These are phyloP conservation scores for Tillus elongatus DNA, from an alignment of 2,888 invertebrate genomes.

Conservation along the genomic window DNA sequence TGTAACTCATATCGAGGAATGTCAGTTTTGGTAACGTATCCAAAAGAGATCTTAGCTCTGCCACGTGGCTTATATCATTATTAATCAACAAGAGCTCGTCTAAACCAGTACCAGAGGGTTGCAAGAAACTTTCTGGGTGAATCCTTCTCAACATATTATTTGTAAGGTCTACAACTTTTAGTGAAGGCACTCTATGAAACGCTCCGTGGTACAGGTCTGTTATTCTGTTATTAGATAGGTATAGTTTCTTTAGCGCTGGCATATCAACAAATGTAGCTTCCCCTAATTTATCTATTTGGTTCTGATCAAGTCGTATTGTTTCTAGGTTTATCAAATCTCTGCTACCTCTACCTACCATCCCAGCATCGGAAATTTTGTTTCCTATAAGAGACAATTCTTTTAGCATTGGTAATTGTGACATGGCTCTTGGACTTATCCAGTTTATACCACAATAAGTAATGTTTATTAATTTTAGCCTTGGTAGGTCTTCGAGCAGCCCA, in stretches of 20 bases:
- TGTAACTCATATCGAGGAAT: slow-evolving; percentile 70
- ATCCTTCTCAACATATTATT: slow-evolving; percentile 66
- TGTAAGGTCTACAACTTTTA: slow-evolving; percentile 66
- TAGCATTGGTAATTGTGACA: slow-evolving; percentile 62
- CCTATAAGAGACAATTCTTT: slow-evolving; percentile 60
- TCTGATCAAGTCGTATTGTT: slow-evolving; percentile 60
- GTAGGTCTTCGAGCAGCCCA: slow-evolving; percentile 54
- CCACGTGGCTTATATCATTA: slow-evolving; percentile 67
- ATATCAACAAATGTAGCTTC: slow-evolving; percentile 76
- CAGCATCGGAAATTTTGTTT: slow-evolving; percentile 68
- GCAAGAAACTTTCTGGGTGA: slow-evolving; percentile 74
- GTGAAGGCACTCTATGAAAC: slow-evolving; percentile 66
- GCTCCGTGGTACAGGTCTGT: slow-evolving; percentile 70
- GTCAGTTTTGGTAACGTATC: slow-evolving; percentile 69
- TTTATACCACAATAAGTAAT: slow-evolving; percentile 67
- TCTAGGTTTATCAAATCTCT: slow-evolving; percentile 67
- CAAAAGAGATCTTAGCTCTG: slow-evolving; percentile 63
- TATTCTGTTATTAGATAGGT: slow-evolving; percentile 63
- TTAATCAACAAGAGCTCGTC: slow-evolving; percentile 70
- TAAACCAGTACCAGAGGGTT: slow-evolving; percentile 61
- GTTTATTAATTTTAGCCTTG: slow-evolving; percentile 60
- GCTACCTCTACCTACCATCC: slow-evolving; percentile 70
- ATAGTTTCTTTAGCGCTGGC: slow-evolving; percentile 57
- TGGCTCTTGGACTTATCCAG: slow-evolving; percentile 68
- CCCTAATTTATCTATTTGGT: slow-evolving; percentile 58